Base-by-base conservation (phyloP, 2,888 invertebrate genomes). In the Drosophila antonietae region DNA sequence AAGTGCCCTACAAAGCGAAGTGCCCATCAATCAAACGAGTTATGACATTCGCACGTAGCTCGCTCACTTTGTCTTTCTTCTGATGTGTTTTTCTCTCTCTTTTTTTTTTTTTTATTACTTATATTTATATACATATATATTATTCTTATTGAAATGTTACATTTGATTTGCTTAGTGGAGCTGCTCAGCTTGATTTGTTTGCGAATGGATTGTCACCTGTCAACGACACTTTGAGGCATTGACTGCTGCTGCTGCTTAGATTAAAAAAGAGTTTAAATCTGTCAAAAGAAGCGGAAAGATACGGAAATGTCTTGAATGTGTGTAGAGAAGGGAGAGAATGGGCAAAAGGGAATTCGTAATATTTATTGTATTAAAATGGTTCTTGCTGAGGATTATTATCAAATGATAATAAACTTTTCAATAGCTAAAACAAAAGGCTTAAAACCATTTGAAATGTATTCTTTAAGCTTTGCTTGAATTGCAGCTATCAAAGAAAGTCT, bases 1-100 rank as follows among this genome's bases (percentile, higher is more conserved):
- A 64, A 60, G 39, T 68, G 47, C 46, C 75, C 37, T 53, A 80
- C 78, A 81, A 86, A 78, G 63, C 87, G 72, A 57, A 57, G 44
- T 69, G 55, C 70, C 88, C 85, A 85, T 89, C 84, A 83, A 85
- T 89, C 84, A 87, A 64, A 69, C 78, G 52, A 77, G 78, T 87
- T 84, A 84, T 84, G 87, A 87, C 81, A 65, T 77, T 73, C 53
- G 73, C 83, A 88, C 86, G 73, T 77, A 57, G 15, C 53, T 55
- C 53, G 31, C 15, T 58, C 20, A 44, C 68, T 59, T 49, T 41
- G 15, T 47, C 23, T 31, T 10, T 47, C 31, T 12, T 7, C 41
- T 6, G 28, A 8, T 51, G 31, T 33, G n/a, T 12, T 23, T 23
- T 23, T 33, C 12, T 33, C n/a, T 31, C n/a, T 47, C 4, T 31